Evolutionary conservation across 2,113 vertebrate genomes (phyloP).

Genomic region (Gallinago paraguaiae): DNA sequence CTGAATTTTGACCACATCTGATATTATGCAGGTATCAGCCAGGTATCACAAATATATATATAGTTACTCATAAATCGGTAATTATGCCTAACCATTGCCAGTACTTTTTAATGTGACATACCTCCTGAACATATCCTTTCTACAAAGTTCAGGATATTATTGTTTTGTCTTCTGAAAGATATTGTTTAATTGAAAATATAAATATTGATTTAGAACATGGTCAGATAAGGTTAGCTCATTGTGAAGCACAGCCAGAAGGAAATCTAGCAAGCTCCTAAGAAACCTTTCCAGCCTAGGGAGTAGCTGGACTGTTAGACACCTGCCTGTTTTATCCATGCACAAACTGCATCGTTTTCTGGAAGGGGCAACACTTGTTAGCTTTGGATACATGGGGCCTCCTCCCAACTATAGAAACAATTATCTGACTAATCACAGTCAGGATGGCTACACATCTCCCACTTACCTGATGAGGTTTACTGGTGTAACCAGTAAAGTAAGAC

Average conservation of each 20-base stretch:
- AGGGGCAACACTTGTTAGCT: background rate
- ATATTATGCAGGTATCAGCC: background rate
- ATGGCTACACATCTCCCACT: background rate
- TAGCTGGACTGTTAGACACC: background rate
- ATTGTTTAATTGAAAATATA: background rate
- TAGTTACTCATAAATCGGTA: background rate
- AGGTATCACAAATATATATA: background rate
- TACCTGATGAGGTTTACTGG: background rate
- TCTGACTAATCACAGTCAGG: background rate
- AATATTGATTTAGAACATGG: background rate
- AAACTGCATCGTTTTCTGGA: background rate
- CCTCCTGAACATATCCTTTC: background rate
- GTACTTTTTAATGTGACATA: background rate
- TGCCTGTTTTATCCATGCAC: background rate
- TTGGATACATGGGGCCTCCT: background rate
- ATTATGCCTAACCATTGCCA: background rate
- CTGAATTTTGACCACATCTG: background rate
- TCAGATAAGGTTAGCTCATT: background rate
- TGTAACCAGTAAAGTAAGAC: background rate
- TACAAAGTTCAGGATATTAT: background rate
- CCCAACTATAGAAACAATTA: background rate
- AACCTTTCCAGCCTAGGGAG: background rate
- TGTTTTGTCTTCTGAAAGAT: background rate
- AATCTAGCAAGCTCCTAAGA: background rate
- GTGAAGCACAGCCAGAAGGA: background rate